These are phyloP conservation scores for Neodontobutis hainanensis DNA, from an alignment of 2,113 vertebrate genomes.

Conservation along the genomic window DNA sequence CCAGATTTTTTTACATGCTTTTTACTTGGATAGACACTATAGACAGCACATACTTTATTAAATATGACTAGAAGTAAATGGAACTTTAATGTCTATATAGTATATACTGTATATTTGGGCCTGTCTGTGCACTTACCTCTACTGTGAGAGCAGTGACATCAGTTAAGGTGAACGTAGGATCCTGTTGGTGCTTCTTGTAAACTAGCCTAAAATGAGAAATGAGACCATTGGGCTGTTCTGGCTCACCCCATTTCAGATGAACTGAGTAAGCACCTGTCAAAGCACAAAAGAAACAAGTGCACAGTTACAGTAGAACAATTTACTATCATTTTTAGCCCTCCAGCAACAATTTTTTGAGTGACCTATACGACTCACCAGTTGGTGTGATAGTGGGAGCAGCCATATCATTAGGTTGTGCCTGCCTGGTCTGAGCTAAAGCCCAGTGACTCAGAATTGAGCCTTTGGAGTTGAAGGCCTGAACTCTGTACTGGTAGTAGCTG, in stretches of 20 bases:
- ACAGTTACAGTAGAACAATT: slow-evolving; percentile 8
- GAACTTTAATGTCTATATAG: background rate
- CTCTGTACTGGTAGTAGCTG: slow-evolving; percentile 84
- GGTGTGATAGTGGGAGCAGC: slow-evolving; percentile 74
- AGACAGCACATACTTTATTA: background rate
- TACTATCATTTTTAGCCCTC: background rate
- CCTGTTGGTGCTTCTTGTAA: slow-evolving; percentile 79
- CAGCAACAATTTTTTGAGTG: background rate
- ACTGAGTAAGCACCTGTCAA: slow-evolving; percentile 82
- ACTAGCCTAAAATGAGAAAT: slow-evolving; percentile 84
- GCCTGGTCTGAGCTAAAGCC: slow-evolving; percentile 79
- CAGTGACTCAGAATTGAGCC: slow-evolving; percentile 84
- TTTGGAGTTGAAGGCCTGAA: slow-evolving; percentile 81
- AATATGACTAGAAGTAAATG: background rate
- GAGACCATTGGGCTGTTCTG: slow-evolving; percentile 82
- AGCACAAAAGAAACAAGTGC: slow-evolving; percentile 5
- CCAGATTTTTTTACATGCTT: slow-evolving; percentile 55
- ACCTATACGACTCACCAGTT: slow-evolving; percentile 63
- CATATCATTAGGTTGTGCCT: slow-evolving; percentile 82
- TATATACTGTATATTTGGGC: background rate
- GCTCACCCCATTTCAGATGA: slow-evolving; percentile 84
- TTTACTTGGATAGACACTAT: slow-evolving; percentile 40
- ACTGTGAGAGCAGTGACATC: slow-evolving; percentile 83
- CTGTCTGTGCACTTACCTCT: slow-evolving; percentile 77
- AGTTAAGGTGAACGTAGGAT: slow-evolving; percentile 75